Conservation (phyloP, 2,888 invertebrate species). For the Heteromurus nitidus region DNA sequence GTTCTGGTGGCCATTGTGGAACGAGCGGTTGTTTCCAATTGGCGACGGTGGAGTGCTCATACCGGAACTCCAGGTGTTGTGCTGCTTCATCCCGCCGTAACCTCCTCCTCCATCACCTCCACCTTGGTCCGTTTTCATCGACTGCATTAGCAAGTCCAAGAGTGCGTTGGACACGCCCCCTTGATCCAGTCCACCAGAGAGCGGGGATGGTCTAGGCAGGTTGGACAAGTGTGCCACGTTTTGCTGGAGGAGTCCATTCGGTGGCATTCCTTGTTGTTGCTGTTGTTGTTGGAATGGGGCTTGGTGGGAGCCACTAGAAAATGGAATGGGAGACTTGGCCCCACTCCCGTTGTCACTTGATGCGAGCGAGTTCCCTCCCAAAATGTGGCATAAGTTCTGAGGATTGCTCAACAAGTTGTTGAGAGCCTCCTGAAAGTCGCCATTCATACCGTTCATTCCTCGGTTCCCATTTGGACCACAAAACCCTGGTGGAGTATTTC, state of each 20-base stretch:
- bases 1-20: conserved; percentile 63
- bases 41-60: conserved; percentile 73
- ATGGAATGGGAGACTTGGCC: conserved; percentile 65
- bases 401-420: conserved; percentile 75
- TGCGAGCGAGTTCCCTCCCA: conserved; percentile 72
- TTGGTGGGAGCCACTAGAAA: conserved; percentile 57
- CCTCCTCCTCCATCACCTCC: conserved; percentile 42
- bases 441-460: conserved; percentile 68
- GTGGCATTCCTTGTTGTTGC: too few relatives aligned
- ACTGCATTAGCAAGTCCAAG: conserved; percentile 73
- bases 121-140: conserved; percentile 71
- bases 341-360: conserved; percentile 46
- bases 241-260: conserved; percentile 65
- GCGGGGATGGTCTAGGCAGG: conserved; percentile 27
- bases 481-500: conserved; percentile 70
- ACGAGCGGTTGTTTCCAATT: conserved; percentile 72
- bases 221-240: conserved; percentile 58
- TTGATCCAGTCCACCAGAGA: conserved; percentile 55
- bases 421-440: conserved; percentile 75
- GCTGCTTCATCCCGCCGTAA: conserved; percentile 65
- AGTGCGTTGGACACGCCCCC: conserved; percentile 72
- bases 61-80: conserved; percentile 71
- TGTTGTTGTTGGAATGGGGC: conserved; percentile 54
- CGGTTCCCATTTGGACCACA: conserved; percentile 68
- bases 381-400: conserved; percentile 75